Evolutionary conservation across 2,113 vertebrate genomes (phyloP), one percentile per base, ranked within the genome.

Genomic region (Cervus canadensis): DNA sequence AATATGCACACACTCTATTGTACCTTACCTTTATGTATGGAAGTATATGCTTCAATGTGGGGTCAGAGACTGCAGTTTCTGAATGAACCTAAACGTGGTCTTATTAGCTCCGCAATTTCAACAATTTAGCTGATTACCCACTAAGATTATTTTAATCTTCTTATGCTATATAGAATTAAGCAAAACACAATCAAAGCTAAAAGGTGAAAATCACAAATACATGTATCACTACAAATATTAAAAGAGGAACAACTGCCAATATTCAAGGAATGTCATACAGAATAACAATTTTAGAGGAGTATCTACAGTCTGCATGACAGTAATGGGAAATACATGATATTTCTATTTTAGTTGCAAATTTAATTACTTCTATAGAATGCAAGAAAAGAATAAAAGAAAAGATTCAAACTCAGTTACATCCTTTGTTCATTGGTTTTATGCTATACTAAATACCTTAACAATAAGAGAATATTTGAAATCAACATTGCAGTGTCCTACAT

Each of bases 391-490:
- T 45, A 62, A 25, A 43, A 52, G 3, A 28, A n/a, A 28, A 83
- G 6, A 74, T 96, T 94, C 94, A 95, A 93, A 97, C 85, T 88
- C 87, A 43, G 9, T 45, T 86, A 4, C 76, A 98, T 78, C 33
- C 8, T 97, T 98, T 98, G 40, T 95, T 92, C 30, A 92, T 62
- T 28, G 23, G 8, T 83, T 94, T 67, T 56, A 74, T 83, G 16
- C 2, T 76, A 1, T 13, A 95, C 91, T 64, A 95, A 78, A 87
- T 97, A 96, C 85, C 26, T 62, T 89, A 97, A 82, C 1, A 36
- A 91, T 87, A 95, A 21, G 30, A 94, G 83, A 95, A 94, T 96
- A 98, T 97, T 62, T 97, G 40, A 97, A 97, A 97, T 98, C 95
- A 97, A 95, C 54, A 67, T 74, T 97, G 79, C 76, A 64, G 50